These are phyloP conservation scores for Deroplatys truncata DNA, from an alignment of 2,888 invertebrate genomes.

Conservation along the genomic window DNA sequence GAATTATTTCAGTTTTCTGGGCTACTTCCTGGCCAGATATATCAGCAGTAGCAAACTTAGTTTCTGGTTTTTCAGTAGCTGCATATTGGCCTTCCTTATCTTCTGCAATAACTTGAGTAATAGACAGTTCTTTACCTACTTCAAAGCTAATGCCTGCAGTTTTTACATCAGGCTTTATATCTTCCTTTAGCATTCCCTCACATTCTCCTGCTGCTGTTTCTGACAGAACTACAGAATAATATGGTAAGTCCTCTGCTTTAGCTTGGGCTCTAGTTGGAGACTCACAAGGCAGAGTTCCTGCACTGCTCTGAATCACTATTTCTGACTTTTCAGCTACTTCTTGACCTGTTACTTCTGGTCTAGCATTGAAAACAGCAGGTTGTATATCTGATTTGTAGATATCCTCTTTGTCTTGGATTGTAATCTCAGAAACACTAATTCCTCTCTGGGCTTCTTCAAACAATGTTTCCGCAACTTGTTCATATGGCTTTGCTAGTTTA, in stretches of 20 bases:
- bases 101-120: slow-evolving; percentile 49
- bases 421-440: slow-evolving; percentile 40
- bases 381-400: slow-evolving; percentile 40
- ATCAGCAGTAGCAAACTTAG: slow-evolving; percentile 42
- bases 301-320: slow-evolving; percentile 45
- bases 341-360: slow-evolving; percentile 46
- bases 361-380: slow-evolving; percentile 45
- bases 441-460: slow-evolving; percentile 41
- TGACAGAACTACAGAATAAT: slow-evolving; percentile 49
- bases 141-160: slow-evolving; percentile 45
- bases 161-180: slow-evolving; percentile 41
- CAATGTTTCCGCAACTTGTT: slow-evolving; percentile 46
- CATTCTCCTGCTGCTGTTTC: slow-evolving; percentile 44
- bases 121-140: slow-evolving; percentile 41
- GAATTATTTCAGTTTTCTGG: slow-evolving; percentile 42
- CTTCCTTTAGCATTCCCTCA: slow-evolving; percentile 44
- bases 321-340: slow-evolving; percentile 53
- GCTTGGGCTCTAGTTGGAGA: slow-evolving; percentile 47
- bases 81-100: slow-evolving; percentile 44
- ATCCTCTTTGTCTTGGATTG: slow-evolving; percentile 37
- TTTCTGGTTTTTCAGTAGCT: slow-evolving; percentile 40
- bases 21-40: slow-evolving; percentile 46
- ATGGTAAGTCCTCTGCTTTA: slow-evolving; percentile 49
- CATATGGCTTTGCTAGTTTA: slow-evolving; percentile 43
- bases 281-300: slow-evolving; percentile 45